Base-by-base conservation (phyloP, 2,888 invertebrate genomes). In the Lucinisca nassula region DNA sequence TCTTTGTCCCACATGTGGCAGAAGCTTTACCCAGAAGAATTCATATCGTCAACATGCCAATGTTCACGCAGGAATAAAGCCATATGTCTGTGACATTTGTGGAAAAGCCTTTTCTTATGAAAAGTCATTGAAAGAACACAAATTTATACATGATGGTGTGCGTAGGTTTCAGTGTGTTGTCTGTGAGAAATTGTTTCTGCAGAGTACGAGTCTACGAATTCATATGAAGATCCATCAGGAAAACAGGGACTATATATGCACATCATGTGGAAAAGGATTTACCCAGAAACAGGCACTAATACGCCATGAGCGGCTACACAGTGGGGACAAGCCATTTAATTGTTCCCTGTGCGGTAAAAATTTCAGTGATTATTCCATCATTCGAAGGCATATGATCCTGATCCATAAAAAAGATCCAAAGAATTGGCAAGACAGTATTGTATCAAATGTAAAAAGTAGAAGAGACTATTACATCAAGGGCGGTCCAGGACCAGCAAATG, bases 281-380 rank as follows among this genome's bases (percentile, higher is more conserved):
- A 96, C 96, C 10, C 96, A 96, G 77, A 95, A 96, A 40, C 96
- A 96, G 88, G 95, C 96, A 21, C 87, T 96, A 77, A 92, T 95
- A 77, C 95, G 96, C 73, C 96, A 96, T 91, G 96, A 96, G 85
- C 95, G 96, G 93, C 96, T 96, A 93, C 96, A 96, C 91, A 95
- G 94, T 24, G 96, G 96, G 21, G 95, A 96, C 78, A 94, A 96
- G 82, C 95, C 95, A n/a, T 96, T 95, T 84, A 93, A 95, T 30
- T 96, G 96, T 91, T 92, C 93, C 1, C 88, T 95, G 35, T 96
- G 96, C 92, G 91, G 91, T 67, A 94, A 95, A 82, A 94, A 95
- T 10, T 96, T 96, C 49, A 90, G 90, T 80, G 95, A 95, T 80
- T 91, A 93, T 10, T 95, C 95, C 0, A 93, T 94, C 10, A 90